A percentile compares a stretch with the other conserved stretches of the same genome.
Conservation (phyloP, 2,888 invertebrate species). For the Chromoteleia sp. region DNA sequence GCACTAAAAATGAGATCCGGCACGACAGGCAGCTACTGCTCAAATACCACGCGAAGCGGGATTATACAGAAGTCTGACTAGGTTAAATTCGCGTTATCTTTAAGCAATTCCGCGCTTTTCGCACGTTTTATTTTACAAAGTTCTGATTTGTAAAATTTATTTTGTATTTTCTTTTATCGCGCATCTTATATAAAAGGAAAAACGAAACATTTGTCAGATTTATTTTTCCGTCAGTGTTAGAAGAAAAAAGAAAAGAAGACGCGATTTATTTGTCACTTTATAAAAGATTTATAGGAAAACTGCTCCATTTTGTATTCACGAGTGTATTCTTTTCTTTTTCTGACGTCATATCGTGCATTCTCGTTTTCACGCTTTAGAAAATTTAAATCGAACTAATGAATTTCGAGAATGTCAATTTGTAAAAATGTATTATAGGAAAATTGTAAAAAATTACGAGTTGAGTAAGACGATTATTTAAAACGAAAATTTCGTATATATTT, state of each 20-base stretch:
- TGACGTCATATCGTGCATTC: constrained; percentile 18
- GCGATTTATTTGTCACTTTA: neutral
- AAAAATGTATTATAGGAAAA: constrained; percentile 69
- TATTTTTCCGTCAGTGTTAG: constrained; percentile 15
- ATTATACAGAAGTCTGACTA: constrained; percentile 84
- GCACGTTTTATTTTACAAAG: constrained; percentile 71
- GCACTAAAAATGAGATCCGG: constrained; percentile 79
- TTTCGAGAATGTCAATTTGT: constrained; percentile 53
- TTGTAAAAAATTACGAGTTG: constrained; percentile 58
- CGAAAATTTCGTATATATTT: constrained; percentile 46
- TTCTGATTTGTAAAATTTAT: constrained; percentile 60
- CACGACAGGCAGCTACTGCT: constrained; percentile 83
- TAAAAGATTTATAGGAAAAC: neutral
- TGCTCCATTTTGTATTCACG: neutral
- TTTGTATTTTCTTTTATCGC: constrained; percentile 45
- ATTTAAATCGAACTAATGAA: constrained; percentile 37
- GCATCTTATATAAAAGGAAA: constrained; percentile 11
- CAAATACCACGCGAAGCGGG: constrained; percentile 83
- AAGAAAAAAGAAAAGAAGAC: constrained; percentile 40
- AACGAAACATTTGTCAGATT: constrained; percentile 21
- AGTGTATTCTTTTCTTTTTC: constrained; percentile 39
- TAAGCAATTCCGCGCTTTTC: constrained; percentile 74
- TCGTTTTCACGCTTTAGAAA: constrained; percentile 29
- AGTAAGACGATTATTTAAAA: constrained; percentile 59
- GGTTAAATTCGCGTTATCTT: constrained; percentile 79